Evolutionary conservation across 2,888 invertebrate species (phyloP).

Genomic region (Helobdella robusta): DNA sequence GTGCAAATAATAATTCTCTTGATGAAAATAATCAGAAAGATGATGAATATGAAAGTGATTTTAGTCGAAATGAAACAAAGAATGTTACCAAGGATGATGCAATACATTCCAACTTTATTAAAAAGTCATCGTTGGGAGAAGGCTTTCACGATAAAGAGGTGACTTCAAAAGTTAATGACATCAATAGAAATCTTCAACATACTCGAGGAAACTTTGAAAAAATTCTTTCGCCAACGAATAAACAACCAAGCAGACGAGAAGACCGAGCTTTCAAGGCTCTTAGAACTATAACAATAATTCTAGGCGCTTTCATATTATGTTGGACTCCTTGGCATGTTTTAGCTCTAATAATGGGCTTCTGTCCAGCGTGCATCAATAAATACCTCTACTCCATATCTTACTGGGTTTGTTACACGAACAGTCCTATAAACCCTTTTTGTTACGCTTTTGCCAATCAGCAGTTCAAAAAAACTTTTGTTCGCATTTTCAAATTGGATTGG

Average conservation of each 20-base stretch:
- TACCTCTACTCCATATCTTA: conserved; percentile 47
- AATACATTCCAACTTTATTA: too few relatives aligned
- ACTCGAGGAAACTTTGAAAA: too few relatives aligned
- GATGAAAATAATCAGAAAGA: too few relatives aligned
- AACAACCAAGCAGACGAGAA: conserved; percentile 58
- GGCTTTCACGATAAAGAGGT: too few relatives aligned
- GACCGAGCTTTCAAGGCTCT: conserved; percentile 96
- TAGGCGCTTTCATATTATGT: conserved; percentile 90
- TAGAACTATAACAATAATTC: conserved; percentile 92
- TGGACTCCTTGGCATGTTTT: conserved; percentile 98
- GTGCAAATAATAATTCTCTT: too few relatives aligned
- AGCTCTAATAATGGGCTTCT: conserved; percentile 90
- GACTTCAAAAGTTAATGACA: too few relatives aligned
- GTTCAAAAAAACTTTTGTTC: conserved; percentile 94
- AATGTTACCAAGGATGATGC: too few relatives aligned
- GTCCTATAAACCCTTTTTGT: conserved; percentile 84
- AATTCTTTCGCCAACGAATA: neutral
- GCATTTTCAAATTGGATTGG: conserved; percentile 81
- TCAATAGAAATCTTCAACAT: too few relatives aligned
- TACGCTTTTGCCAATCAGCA: conserved; percentile 97
- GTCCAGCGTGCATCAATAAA: conserved; percentile 52
- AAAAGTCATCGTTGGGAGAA: too few relatives aligned
- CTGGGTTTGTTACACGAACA: conserved; percentile 75
- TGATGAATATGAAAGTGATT: too few relatives aligned
- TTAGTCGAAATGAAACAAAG: too few relatives aligned